Evolutionary conservation across 2,797 vertebrate species (phyloP), one percentile per base, ranked within the genome.

Genomic region (Danionella dracula): DNA sequence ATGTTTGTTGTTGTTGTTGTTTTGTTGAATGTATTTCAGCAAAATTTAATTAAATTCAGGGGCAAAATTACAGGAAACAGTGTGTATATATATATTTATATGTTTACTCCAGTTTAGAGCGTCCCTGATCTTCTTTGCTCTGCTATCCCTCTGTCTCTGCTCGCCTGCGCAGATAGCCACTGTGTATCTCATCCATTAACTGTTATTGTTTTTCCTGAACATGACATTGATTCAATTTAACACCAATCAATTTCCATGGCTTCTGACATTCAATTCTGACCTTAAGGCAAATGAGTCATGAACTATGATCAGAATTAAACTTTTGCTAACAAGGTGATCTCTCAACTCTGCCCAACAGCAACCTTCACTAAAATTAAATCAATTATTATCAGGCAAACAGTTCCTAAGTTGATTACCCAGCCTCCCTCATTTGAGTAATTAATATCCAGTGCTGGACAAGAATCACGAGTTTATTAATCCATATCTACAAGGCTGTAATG

Each of bases 191-290:
- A 98, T 98, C 94, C 92, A 96, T 97, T 97, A 98, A 87, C 90
- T 75, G 92, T 94, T 95, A 98, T 97, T 97, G 94, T 99, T 97
- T 94, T 93, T 90, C 90, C 90, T 87, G 92, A 95, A 95, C 95
- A 93, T 97, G 93, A 94, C 93, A 98, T 99, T 96, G 96, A 99
- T 98, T 98, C 91, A 92, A 94, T 97, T 97, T 94, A 95, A 89
- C 92, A 89, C 88, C 92, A 93, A 98, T 99, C 96, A 97, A 99
- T 99, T 94, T 93, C 86, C 92, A 95, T 94, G 91, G 92, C 88
- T 95, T 94, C 92, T 94, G 95, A 97, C 96, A 97, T 99, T 98
- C 94, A 95, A 92, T 95, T 94, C 93, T 97, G 96, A 98, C 96
- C 96, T 98, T 98, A 97, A 96, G 94, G 91, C 86, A 86, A 93